Percentiles rank a stretch among this genome's conserved stretches.
Evolutionary conservation across 2,113 vertebrate species (phyloP).

Genomic region (Okapia johnstoni): DNA sequence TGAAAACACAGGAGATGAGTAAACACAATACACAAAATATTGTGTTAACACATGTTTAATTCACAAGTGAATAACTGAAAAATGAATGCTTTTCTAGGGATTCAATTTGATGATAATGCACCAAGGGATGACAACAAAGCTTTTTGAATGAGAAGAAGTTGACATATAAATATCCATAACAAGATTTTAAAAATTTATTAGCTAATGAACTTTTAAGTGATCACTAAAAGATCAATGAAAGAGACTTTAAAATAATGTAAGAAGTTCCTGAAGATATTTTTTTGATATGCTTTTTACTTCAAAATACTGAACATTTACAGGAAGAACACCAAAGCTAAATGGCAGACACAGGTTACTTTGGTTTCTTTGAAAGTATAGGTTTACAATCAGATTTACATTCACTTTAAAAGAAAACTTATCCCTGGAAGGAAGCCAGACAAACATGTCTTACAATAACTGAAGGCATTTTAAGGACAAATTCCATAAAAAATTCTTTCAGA

Average conservation of each 20-base stretch:
- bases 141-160: neutral
- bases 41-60: neutral
- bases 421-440: neutral
- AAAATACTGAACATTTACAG: neutral
- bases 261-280: neutral
- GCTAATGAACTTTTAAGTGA: neutral
- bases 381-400: neutral
- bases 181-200: neutral
- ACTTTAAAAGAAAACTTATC: neutral
- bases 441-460: neutral
- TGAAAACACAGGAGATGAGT: neutral
- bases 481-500: constrained; percentile 4
- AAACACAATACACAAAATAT: neutral
- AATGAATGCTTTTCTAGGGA: neutral
- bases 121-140: neutral
- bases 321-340: neutral
- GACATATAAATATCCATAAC: neutral
- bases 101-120: neutral
- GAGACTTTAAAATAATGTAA: neutral
- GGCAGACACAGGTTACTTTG: neutral
- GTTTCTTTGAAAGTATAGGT: neutral
- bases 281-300: neutral
- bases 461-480: neutral
- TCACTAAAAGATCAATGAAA: neutral
- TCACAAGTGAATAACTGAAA: neutral